Evolutionary conservation across 2,888 invertebrate genomes (phyloP).

Genomic region (Caenorhabditis zanzibari): DNA sequence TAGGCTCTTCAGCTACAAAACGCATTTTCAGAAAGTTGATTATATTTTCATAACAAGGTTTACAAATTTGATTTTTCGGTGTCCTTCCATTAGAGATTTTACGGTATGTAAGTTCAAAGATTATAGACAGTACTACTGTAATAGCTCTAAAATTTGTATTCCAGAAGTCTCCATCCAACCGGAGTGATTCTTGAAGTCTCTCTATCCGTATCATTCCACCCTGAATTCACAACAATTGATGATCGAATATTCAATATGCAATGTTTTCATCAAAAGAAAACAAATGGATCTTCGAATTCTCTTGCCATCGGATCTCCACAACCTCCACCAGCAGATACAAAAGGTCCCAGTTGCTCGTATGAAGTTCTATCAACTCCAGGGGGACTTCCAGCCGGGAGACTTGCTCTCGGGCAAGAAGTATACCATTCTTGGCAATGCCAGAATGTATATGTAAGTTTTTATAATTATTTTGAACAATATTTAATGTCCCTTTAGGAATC

Average conservation of each 20-base stretch:
- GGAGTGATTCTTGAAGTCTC: conserved; percentile 76
- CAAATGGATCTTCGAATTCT: conserved; percentile 36
- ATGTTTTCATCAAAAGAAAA: conserved; percentile 74
- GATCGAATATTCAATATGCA: conserved; percentile 77
- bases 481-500: conserved; percentile 39
- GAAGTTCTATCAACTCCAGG: conserved; percentile 49
- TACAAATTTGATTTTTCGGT: too few relatives aligned
- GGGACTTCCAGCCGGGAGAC: conserved; percentile 60
- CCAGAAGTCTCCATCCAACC: conserved; percentile 72
- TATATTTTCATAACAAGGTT: too few relatives aligned
- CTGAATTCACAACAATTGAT: conserved; percentile 77
- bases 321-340: conserved; percentile 49
- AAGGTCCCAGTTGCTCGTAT: conserved; percentile 67
- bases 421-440: conserved; percentile 78
- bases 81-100: too few relatives aligned
- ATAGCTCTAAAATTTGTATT: conserved; percentile 17
- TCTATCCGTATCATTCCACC: conserved; percentile 78
- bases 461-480: too few relatives aligned
- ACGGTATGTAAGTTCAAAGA: too few relatives aligned
- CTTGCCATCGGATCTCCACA: conserved; percentile 54
- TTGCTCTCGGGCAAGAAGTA: conserved; percentile 71
- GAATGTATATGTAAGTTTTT: conserved; percentile 57
- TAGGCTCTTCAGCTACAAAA: too few relatives aligned
- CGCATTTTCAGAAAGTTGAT: too few relatives aligned
- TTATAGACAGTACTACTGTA: background rate